Evolutionary conservation across 2,797 vertebrate species (phyloP), one percentile per base, ranked within the genome.

Genomic region (Neoniphon sammara): DNA sequence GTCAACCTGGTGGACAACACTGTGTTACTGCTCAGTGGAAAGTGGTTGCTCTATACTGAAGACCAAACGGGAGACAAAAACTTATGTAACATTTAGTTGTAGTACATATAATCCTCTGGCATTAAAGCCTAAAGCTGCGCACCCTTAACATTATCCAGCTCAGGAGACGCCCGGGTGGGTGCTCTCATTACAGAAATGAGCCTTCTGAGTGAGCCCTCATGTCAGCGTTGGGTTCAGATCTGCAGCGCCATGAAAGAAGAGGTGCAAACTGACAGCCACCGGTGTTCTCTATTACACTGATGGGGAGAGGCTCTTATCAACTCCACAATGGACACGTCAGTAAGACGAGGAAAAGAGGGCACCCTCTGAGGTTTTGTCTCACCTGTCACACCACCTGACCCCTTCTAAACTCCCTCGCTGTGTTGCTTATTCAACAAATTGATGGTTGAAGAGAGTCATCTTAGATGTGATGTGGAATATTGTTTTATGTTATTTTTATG

Each of bases 251-350:
- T 90, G 89, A 91, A 89, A 89, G 88, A 85, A 80, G 83, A 89
- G 88, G 91, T 89, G 88, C 88, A 85, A 91, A 86, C 78, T 77
- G 85, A 82, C 86, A 82, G 73, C 80, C 88, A 79, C 39, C 85
- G 53, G 82, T 78, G 85, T 75, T 91, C 93, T 93, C 91, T 62
- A 68, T 93, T 92, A 86, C 92, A 87, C 85, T 47, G 78, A 83
- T 49, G 71, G 67, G 56, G 70, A 81, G 76, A 84, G 63, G 80
- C 85, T 83, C 78, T 74, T 78, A 83, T 90, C 84, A 84, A 88
- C 78, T 71, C 10, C 17, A 91, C 87, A 90, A 91, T 85, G 80
- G 80, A 52, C 62, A 49, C 30, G 66, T 87, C 84, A 83, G 77
- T 75, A 57, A 82, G 80, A 74, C 67, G 23, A 74, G 84, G 59